Evolutionary conservation across 2,888 invertebrate genomes (phyloP), one percentile per base, ranked within the genome.

Genomic region (Malachius bipustulatus): DNA sequence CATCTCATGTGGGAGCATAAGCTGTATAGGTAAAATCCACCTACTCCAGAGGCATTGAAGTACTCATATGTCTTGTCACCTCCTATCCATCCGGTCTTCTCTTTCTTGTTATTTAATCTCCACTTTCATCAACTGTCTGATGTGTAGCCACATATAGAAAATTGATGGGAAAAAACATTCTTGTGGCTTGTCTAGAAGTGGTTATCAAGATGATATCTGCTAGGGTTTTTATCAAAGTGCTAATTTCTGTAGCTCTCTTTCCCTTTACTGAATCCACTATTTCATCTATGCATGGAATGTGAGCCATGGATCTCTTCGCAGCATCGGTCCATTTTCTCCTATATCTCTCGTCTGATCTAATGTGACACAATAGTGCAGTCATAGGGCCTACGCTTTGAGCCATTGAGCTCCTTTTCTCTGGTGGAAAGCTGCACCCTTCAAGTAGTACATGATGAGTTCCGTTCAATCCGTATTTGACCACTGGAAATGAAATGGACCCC

Each of bases 1-100:
- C 16, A 24, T 13, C 12, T 14, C 4, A 26, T 30, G 35, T 42
- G 38, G 2, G 34, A 2, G 2, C 15, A 9, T 29, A 31, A 42
- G n/a, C n/a, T n/a, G n/a, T n/a, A n/a, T n/a, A n/a, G n/a, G n/a
- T n/a, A n/a, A n/a, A n/a, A n/a, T n/a, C 34, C 35, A 36, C 40
- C 40, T 16, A 43, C 3, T 2, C 39, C 29, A 8, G 39, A 30
- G 13, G 28, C 32, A 26, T 40, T 26, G 40, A 34, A 35, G 2
- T 2, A 3, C 15, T 35, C n/a, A n/a, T n/a, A n/a, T n/a, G n/a
- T n/a, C n/a, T n/a, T n/a, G n/a, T n/a, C n/a, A n/a, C n/a, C n/a
- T n/a, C n/a, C n/a, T n/a, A n/a, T n/a, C n/a, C n/a, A n/a, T n/a
- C n/a, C n/a, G n/a, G n/a, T n/a, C n/a, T n/a, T n/a, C n/a, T n/a